These are phyloP conservation scores for Hipparchia semele DNA, from an alignment of 2,888 invertebrate species.

Conservation along the genomic window DNA sequence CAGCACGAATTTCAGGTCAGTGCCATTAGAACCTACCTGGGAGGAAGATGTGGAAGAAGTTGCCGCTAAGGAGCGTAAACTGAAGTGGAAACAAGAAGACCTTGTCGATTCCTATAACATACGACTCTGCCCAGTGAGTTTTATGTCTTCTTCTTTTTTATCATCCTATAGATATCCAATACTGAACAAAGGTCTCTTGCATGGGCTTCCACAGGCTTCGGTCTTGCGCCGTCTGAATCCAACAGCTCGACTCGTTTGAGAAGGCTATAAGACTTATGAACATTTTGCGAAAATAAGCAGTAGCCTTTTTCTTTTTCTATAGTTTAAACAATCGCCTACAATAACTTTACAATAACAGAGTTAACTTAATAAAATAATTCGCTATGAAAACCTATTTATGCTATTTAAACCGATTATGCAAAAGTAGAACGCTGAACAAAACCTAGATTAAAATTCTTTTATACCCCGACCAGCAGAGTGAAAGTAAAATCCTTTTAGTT, in stretches of 20 bases:
- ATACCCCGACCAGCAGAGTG: constrained; percentile 5
- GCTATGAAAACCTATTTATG: background rate
- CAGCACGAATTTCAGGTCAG: constrained; percentile 53
- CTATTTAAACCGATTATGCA: constrained; percentile 13
- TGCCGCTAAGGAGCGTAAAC: constrained; percentile 44
- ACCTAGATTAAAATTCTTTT: constrained; percentile 21
- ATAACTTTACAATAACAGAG: too few relatives aligned
- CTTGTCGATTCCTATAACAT: constrained; percentile 64
- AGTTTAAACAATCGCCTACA: too few relatives aligned
- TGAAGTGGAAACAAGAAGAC: constrained; percentile 67
- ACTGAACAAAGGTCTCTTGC: too few relatives aligned
- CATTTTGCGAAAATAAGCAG: too few relatives aligned
- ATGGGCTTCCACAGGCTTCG: too few relatives aligned
- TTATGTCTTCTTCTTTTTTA: background rate
- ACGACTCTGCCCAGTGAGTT: constrained; percentile 64
- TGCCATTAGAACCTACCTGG: constrained; percentile 62
- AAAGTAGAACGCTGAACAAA: constrained; percentile 17
- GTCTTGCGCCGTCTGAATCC: too few relatives aligned
- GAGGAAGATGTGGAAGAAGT: constrained; percentile 47
- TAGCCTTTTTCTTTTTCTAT: too few relatives aligned
- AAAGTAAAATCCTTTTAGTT: constrained; percentile 18
- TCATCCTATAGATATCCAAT: too few relatives aligned
- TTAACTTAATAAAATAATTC: constrained; percentile 5
- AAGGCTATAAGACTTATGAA: too few relatives aligned
- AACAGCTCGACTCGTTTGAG: too few relatives aligned